A percentile compares a stretch with the other conserved stretches of the same genome.
Conservation (phyloP, 2,888 invertebrate species). For the Drosophila neotestacea region DNA sequence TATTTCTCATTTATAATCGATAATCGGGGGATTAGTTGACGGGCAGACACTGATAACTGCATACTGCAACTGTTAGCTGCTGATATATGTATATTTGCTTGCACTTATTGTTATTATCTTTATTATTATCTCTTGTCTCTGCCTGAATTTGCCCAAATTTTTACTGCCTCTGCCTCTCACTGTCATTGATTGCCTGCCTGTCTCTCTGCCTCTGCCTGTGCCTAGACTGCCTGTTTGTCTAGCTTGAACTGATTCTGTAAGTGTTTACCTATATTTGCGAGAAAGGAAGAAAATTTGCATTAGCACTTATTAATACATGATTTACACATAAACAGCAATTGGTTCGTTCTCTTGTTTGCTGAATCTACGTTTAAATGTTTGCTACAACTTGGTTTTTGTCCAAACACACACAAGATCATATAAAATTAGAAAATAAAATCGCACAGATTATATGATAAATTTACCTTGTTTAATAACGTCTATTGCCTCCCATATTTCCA, state of each 20-base stretch:
- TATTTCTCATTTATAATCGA: slow-evolving; percentile 15
- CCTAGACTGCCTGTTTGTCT: slow-evolving; percentile 79
- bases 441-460: slow-evolving; percentile 22
- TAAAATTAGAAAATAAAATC: background rate
- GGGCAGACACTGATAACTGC: slow-evolving; percentile 42
- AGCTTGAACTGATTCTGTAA: slow-evolving; percentile 80
- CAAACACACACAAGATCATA: slow-evolving; percentile 27
- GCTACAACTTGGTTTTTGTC: slow-evolving; percentile 34
- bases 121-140: slow-evolving; percentile 20
- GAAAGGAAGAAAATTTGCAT: slow-evolving; percentile 80
- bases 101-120: background rate
- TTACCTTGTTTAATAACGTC: slow-evolving; percentile 82
- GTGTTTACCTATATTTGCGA: slow-evolving; percentile 84
- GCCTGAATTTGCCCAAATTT: slow-evolving; percentile 55
- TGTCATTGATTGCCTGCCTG: slow-evolving; percentile 70
- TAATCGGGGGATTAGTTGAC: slow-evolving; percentile 42
- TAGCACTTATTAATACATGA: slow-evolving; percentile 55
- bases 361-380: slow-evolving; percentile 32
- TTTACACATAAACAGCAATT: slow-evolving; percentile 29
- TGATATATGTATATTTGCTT: slow-evolving; percentile 35
- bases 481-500: slow-evolving; percentile 82
- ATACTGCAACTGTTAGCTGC: slow-evolving; percentile 49
- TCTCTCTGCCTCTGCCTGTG: slow-evolving; percentile 70
- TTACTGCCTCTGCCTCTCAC: slow-evolving; percentile 66
- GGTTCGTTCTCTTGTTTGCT: slow-evolving; percentile 19